Evolutionary conservation across 2,888 invertebrate genomes (phyloP).

Genomic region (Nemotelus pantherinus): DNA sequence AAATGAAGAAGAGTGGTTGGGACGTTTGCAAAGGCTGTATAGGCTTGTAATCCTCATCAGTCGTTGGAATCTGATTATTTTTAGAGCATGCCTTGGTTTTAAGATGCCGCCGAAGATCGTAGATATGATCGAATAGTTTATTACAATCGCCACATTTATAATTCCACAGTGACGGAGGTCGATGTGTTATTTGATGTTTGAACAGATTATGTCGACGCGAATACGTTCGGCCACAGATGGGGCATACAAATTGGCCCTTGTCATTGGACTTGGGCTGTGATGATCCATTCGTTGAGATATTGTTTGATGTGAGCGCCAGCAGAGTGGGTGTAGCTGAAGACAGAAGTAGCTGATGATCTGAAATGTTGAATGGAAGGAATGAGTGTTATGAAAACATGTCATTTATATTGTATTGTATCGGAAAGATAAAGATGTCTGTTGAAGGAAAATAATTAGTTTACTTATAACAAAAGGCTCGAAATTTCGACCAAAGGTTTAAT

Average conservation of each 20-base stretch:
- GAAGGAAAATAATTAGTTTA: too few relatives aligned
- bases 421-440: too few relatives aligned
- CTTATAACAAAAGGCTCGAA: too few relatives aligned
- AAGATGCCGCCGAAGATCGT: conserved; percentile 51
- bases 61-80: neutral
- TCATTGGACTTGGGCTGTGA: conserved; percentile 31
- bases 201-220: conserved; percentile 43
- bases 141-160: conserved; percentile 54
- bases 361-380: neutral
- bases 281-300: neutral
- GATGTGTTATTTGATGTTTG: conserved; percentile 47
- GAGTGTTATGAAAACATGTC: neutral
- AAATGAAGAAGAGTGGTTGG: conserved; percentile 48
- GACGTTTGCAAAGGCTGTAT: neutral
- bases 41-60: neutral
- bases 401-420: too few relatives aligned
- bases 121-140: conserved; percentile 50
- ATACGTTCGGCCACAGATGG: conserved; percentile 47
- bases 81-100: conserved; percentile 44
- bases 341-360: neutral
- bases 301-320: neutral
- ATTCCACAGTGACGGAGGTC: conserved; percentile 48
- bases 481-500: too few relatives aligned
- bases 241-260: conserved; percentile 45
- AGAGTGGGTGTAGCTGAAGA: neutral